Percentiles rank a stretch among this genome's conserved stretches.
Evolutionary conservation across 2,797 vertebrate species (phyloP).

Genomic region (Platalea minor): DNA sequence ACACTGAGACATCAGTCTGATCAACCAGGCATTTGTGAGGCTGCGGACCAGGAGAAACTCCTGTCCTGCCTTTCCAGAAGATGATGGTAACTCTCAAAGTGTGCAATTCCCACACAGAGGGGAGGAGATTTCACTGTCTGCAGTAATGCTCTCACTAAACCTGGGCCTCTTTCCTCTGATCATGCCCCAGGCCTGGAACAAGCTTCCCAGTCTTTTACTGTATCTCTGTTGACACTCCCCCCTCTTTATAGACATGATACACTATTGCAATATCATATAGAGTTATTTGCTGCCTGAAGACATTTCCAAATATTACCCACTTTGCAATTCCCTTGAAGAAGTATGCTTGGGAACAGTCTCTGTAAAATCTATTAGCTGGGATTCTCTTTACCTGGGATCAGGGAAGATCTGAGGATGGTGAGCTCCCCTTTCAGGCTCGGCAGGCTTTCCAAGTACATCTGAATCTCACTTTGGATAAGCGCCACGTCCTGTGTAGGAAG

Average conservation of each 20-base stretch:
- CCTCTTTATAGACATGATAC: background rate
- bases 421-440: constrained; percentile 80
- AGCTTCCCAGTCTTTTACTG: background rate
- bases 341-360: background rate
- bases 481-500: constrained; percentile 6
- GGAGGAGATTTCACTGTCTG: background rate
- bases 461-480: constrained; percentile 72
- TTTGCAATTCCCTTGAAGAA: background rate
- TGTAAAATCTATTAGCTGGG: background rate
- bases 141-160: background rate
- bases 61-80: background rate
- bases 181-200: background rate
- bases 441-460: constrained; percentile 78
- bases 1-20: background rate
- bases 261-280: background rate
- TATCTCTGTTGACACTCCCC: background rate
- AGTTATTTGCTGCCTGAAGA: background rate
- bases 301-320: background rate
- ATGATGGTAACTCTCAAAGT: background rate
- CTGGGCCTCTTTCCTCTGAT: background rate
- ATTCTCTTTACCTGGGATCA: constrained; percentile 85
- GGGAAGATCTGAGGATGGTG: constrained; percentile 77
- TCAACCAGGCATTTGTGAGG: background rate
- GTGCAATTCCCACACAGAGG: background rate
- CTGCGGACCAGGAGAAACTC: background rate